These are phyloP conservation scores for Ophion ellenae DNA, from an alignment of 2,888 invertebrate genomes.

Conservation along the genomic window DNA sequence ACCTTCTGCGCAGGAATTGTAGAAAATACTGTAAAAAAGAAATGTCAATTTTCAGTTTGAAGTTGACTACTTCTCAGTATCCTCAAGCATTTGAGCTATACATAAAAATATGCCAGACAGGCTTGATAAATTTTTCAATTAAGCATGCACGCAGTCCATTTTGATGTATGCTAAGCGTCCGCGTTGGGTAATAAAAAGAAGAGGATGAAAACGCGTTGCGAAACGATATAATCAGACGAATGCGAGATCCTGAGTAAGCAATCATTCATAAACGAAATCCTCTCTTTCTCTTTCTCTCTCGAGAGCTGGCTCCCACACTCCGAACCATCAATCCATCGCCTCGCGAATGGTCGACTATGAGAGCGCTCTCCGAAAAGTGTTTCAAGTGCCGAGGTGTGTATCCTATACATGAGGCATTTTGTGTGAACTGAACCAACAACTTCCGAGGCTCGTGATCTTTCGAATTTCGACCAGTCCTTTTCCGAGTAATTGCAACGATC, in stretches of 20 bases:
- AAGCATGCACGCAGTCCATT: constrained; percentile 69
- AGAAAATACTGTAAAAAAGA: neutral
- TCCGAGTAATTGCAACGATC: neutral
- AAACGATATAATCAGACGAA: constrained; percentile 60
- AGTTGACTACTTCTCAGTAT: neutral
- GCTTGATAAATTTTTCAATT: constrained; percentile 53
- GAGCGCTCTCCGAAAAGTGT: constrained; percentile 32
- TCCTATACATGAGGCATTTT: constrained; percentile 8
- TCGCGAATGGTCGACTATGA: constrained; percentile 44
- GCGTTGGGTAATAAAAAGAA: constrained; percentile 42
- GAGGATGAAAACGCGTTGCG: constrained; percentile 46
- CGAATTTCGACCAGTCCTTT: neutral
- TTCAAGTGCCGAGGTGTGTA: neutral
- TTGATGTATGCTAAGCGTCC: constrained; percentile 71
- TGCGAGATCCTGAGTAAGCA: constrained; percentile 60
- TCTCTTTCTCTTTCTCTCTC: constrained; percentile 34
- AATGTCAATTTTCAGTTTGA: neutral
- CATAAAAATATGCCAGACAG: neutral
- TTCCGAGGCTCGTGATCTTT: neutral
- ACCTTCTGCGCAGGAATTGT: neutral
- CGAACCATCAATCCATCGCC: constrained; percentile 48
- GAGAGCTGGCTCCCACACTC: constrained; percentile 28
- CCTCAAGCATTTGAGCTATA: neutral
- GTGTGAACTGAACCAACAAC: neutral
- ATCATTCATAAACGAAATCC: constrained; percentile 62